Evolutionary conservation across 2,797 vertebrate species (phyloP), one percentile per base, ranked within the genome.

Genomic region (Limosa lapponica): DNA sequence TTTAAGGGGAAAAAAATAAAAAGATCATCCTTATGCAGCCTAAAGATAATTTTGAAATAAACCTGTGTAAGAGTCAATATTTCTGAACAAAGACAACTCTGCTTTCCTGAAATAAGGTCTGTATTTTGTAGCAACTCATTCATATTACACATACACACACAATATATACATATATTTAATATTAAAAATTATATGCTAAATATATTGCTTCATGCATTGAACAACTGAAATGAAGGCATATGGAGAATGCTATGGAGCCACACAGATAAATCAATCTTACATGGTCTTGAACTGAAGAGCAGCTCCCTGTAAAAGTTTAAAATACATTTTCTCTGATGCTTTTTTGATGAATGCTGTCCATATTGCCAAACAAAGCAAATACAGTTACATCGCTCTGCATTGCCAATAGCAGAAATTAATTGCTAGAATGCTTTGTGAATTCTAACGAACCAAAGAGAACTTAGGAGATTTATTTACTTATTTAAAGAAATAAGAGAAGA

Each of bases 41-140:
- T 84, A 69, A 71, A 91, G 48, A 71, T 30, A 75, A 80, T 70
- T 85, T 59, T 34, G 14, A 70, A 87, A 91, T 36, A 81, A 51
- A 79, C 30, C 32, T 49, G 10, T 49, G 28, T 16, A 72, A 77
- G 12, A 72, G 41, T 19, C 65, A 54, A 4, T 46, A 65, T 69
- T 90, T 89, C 43, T 75, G 27, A 82, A 61, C 16, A 69, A 82
- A 86, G 30, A 43, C 37, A 79, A 62, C 10, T 65, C 54, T 71
- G 37, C 52, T 62, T 46, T 84, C 59, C 61, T 81, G 65, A 91
- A 94, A 82, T 36, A 72, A 34, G 14, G 27, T 44, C 51, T 19
- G 11, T 25, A 58, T 75, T 89, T 94, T 85, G 62, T 23, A 84
- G 59, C 17, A 85, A 54, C 4, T 20, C 37, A 20, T 34, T 90